A percentile compares a stretch with the other conserved stretches of the same genome.
These are phyloP conservation scores for Drosophila arawakana DNA, from an alignment of 1,140 invertebrate species.

Conservation along the genomic window DNA sequence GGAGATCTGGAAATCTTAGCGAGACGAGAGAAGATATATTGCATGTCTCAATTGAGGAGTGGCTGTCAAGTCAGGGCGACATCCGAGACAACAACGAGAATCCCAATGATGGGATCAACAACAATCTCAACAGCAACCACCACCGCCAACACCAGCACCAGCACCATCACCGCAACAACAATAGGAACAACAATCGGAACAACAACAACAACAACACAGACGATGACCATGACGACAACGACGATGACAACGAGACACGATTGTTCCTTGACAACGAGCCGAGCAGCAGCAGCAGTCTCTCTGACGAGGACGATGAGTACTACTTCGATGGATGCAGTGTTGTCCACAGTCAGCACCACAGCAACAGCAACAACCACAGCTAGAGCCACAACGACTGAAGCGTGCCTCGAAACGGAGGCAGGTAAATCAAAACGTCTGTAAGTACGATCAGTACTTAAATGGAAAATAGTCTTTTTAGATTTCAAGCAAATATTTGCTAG, in stretches of 20 bases:
- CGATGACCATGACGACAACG: constrained; percentile 30
- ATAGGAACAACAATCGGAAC: constrained; percentile 52
- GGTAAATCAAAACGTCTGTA: constrained; percentile 79
- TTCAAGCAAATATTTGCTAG: no score
- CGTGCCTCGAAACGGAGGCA: constrained; percentile 68
- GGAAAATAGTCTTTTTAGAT: no score
- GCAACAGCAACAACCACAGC: constrained; percentile 49
- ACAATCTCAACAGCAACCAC: constrained; percentile 41
- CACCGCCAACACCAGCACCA: constrained; percentile 27
- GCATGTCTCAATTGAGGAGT: constrained; percentile 85
- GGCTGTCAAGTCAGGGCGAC: constrained; percentile 81
- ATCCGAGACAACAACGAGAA: constrained; percentile 51
- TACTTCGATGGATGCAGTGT: constrained; percentile 77
- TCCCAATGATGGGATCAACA: constrained; percentile 39
- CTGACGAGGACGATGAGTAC: constrained; percentile 82
- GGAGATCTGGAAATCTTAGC: constrained; percentile 85
- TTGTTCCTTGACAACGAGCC: constrained; percentile 65
- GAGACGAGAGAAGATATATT: constrained; percentile 84
- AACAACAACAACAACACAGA: constrained; percentile 43
- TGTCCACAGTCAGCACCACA: constrained; percentile 49
- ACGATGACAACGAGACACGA: constrained; percentile 59
- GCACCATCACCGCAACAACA: constrained; percentile 34
- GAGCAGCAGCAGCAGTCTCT: constrained; percentile 75
- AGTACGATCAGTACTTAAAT: constrained; percentile 29
- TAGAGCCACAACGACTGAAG: constrained; percentile 73